Conservation (phyloP, 2,888 invertebrate genomes). For the Nephrotoma flavescens region DNA sequence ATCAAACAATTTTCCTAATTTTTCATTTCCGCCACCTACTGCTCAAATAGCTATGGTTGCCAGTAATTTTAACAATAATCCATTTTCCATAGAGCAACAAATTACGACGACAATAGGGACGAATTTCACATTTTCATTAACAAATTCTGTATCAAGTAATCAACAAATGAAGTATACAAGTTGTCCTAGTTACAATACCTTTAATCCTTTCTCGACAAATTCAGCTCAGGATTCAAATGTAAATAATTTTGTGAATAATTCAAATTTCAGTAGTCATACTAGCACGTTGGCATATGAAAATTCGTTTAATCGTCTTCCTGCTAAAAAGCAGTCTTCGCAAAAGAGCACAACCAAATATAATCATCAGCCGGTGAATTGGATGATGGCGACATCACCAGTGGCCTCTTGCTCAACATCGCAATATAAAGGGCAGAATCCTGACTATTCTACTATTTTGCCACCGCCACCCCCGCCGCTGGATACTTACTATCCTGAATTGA, state of each 20-base stretch:
- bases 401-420: background rate
- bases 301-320: background rate
- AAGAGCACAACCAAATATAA: background rate
- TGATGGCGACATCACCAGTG: background rate
- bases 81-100: background rate
- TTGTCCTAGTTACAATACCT: background rate
- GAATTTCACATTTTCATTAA: constrained; percentile 13
- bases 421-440: background rate
- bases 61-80: background rate
- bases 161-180: constrained; percentile 3
- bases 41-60: background rate
- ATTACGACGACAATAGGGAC: background rate
- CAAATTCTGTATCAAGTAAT: constrained; percentile 10
- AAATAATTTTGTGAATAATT: background rate
- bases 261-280: background rate
- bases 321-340: background rate
- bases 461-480: background rate
- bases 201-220: background rate
- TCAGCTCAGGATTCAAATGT: background rate
- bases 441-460: constrained; percentile 1
- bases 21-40: background rate
- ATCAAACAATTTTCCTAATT: background rate
- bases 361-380: background rate
- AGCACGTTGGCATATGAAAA: background rate
- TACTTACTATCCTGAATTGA: background rate